Percentiles rank a stretch among this genome's conserved stretches.
Conservation (phyloP, 2,113 vertebrate species). For the Carollia perspicillata region DNA sequence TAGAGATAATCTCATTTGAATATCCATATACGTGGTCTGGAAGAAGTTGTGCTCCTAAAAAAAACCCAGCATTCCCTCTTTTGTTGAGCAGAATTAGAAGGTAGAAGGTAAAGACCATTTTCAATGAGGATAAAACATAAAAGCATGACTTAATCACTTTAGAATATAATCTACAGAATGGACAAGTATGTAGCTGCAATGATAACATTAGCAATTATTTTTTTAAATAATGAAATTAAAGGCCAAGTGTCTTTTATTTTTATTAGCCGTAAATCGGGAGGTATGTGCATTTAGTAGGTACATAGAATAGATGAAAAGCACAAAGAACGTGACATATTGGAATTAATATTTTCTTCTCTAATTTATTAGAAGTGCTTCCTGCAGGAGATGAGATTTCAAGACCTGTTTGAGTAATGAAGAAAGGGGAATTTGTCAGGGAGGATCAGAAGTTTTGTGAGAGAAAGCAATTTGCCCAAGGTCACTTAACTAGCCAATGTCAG, state of each 20-base stretch:
- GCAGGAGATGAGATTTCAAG: slow-evolving; percentile 67
- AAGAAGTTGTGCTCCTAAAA: neutral
- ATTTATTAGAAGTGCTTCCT: slow-evolving; percentile 58
- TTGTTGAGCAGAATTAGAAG: neutral
- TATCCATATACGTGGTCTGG: neutral
- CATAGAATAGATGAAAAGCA: neutral
- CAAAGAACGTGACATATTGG: neutral
- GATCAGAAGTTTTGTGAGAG: slow-evolving; percentile 63
- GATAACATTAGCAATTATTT: neutral
- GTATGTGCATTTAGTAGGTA: neutral
- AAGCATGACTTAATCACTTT: neutral
- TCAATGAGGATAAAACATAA: neutral
- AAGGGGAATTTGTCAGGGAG: slow-evolving; percentile 42
- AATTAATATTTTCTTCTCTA: slow-evolving; percentile 62
- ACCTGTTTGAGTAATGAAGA: slow-evolving; percentile 57
- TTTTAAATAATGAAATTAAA: slow-evolving; percentile 10
- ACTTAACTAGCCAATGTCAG: slow-evolving; percentile 60
- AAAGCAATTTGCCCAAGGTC: slow-evolving; percentile 75
- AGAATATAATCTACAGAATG: neutral
- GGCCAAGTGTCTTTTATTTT: neutral
- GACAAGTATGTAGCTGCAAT: neutral
- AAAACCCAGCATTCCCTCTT: neutral
- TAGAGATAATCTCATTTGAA: neutral
- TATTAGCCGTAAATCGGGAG: neutral
- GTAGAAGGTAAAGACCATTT: neutral